Conservation (phyloP, 2,888 invertebrate genomes). For the Taphrorychus bicolor region DNA sequence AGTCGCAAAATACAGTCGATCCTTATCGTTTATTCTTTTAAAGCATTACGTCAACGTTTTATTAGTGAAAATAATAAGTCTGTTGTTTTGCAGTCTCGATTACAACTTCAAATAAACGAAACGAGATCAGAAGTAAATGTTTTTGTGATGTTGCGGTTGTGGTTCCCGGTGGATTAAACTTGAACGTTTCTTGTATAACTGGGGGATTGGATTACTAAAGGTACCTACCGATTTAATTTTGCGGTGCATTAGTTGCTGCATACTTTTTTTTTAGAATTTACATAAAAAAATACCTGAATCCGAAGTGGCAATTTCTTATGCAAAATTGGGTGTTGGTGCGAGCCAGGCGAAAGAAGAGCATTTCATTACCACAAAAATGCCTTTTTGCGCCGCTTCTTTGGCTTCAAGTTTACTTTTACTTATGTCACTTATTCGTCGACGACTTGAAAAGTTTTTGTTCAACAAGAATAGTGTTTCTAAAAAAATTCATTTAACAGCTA, state of each 20-base stretch:
- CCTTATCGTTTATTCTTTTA: neutral
- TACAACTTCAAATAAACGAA: conserved; percentile 16
- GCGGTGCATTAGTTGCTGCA: neutral
- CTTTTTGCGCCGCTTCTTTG: too few relatives aligned
- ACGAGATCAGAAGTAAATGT: conserved; percentile 16
- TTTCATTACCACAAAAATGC: too few relatives aligned
- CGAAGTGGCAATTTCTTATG: neutral
- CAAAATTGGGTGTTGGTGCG: neutral
- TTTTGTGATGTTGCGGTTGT: conserved; percentile 20
- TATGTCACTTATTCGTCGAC: too few relatives aligned
- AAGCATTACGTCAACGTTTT: conserved; percentile 33
- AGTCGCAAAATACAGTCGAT: neutral
- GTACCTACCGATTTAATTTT: conserved; percentile 4
- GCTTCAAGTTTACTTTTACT: neutral
- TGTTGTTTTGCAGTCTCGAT: conserved; percentile 29
- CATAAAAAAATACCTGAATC: neutral
- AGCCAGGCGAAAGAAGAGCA: too few relatives aligned
- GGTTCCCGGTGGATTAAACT: conserved; percentile 8
- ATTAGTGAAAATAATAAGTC: conserved; percentile 26
- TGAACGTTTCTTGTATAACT: conserved; percentile 17
- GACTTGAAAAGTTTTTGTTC: neutral
- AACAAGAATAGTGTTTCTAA: neutral
- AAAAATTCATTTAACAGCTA: neutral
- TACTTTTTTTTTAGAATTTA: neutral
- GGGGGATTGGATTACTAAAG: conserved; percentile 7